A percentile compares a stretch with the other conserved stretches of the same genome.
Evolutionary conservation across 2,888 invertebrate species (phyloP).

Genomic region (Himalopsyche tibetana): DNA sequence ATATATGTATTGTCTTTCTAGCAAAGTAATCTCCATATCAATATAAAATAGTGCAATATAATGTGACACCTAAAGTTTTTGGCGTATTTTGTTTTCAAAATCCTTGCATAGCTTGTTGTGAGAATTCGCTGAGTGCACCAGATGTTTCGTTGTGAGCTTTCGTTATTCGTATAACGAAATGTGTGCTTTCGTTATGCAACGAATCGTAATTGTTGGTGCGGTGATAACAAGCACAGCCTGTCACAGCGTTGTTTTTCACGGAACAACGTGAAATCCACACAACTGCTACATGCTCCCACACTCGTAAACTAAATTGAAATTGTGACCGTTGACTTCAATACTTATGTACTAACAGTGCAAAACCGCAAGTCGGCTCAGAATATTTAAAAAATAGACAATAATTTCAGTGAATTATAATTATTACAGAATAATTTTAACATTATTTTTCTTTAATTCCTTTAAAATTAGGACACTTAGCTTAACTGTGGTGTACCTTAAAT

Average conservation of each 20-base stretch:
- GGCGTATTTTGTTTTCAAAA: background rate
- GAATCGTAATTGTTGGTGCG: slow-evolving; percentile 41
- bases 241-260: slow-evolving; percentile 29
- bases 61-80: background rate
- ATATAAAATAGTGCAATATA: too few species aligned
- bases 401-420: too few species aligned
- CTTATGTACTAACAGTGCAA: too few species aligned
- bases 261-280: background rate
- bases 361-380: too few species aligned
- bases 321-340: background rate
- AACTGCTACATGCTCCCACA: background rate
- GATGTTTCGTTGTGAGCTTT: slow-evolving; percentile 20
- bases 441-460: too few species aligned
- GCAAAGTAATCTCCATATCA: too few species aligned
- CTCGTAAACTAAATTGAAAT: slow-evolving; percentile 23
- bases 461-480: too few species aligned
- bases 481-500: too few species aligned
- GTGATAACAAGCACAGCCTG: slow-evolving; percentile 35
- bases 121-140: slow-evolving; percentile 10
- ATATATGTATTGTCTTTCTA: too few species aligned
- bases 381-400: too few species aligned
- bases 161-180: slow-evolving; percentile 38
- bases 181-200: slow-evolving; percentile 38
- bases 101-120: slow-evolving; percentile 1
- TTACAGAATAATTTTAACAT: too few species aligned